Base-by-base conservation (phyloP, 2,888 invertebrate species). In the Malachius bipustulatus region DNA sequence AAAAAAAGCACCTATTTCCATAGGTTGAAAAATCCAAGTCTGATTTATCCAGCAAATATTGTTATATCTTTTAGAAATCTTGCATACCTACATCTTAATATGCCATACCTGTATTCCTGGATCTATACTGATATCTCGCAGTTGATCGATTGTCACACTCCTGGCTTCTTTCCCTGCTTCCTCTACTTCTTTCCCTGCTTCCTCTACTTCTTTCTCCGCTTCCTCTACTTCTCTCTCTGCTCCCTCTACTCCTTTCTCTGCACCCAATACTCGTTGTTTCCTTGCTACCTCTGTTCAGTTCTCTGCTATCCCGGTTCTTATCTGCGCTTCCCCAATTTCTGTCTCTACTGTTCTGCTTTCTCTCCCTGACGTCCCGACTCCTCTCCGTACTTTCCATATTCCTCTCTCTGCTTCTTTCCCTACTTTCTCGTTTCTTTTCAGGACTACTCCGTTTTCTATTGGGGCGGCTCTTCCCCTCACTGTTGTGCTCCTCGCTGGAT, bases 161-260 rank as follows among this genome's bases (percentile, higher is more conserved):
- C 35, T 47, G 47, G 32, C 53, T 55, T 26, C 47, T 44, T 32
- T 54, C 51, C 28, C 45, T 50, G 19, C 55, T 50, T 42, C 48
- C 47, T 30, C 51, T 52, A 15, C 48, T 49, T 35, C 46, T 48
- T 35, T 47, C 45, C n/a, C 42, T 34, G 34, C 44, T 39, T 43
- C 31, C 30, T 34, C 29, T 27, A 31, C 11, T 6, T 14, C 31
- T 31, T 9, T 37, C 36, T 10, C 48, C 44, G 30, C 44, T 38
- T 34, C 48, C 51, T 27, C 48, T 41, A 32, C 46, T 38, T 26
- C 43, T 41, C 31, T 45, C 41, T 15, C 50, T 44, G 4, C 44
- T 44, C 30, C 39, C 39, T 26, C 46, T 47, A 32, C 44, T 38
- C 19, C 42, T 37, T 31, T 46, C 40, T 37, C 39, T 32, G n/a